Evolutionary conservation across 2,888 invertebrate species (phyloP), one percentile per base, ranked within the genome.

Genomic region (Gari tellinella): DNA sequence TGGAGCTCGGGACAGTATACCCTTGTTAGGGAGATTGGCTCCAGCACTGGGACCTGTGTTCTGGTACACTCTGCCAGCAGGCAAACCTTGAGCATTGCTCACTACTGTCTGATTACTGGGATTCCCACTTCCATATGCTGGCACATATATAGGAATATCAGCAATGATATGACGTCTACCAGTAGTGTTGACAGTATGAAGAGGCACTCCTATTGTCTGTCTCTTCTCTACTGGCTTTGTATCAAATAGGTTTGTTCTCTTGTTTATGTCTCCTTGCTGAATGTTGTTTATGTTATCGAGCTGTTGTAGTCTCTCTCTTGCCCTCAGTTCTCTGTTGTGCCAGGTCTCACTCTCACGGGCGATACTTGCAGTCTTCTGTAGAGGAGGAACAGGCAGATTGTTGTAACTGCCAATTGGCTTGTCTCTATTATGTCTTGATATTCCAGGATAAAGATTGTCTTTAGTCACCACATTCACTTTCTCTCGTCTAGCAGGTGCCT

Each of bases 91-190:
- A n/a, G 64, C 56, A 41, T 38, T 41, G 17, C 46, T 45, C 12
- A 61, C 56, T n/a, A 60, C 43, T 25, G 56, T 26, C 40, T 66
- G 66, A n/a, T 57, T 45, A 21, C 58, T 57, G 23, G 56, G 67
- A 25, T 60, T 74, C n/a, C 68, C 63, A 37, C 58, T 56, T 26
- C 51, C 61, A 43, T 61, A 56, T 43, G 69, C 15, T 41, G 78
- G 78, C 31, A 78, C 25, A 51, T 70, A 74, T 38, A 78, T 64
- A 14, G 78, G 78, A 46, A 78, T 66, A 56, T 78, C 78, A 19
- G 78, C 78, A 48, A 78, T 68, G 49, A 73, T 73, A 51, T 78
- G 78, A 23, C 69, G 66, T 61, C 73, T 66, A 41, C 56, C 65
- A 10, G 46, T 25, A 5, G 56, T 23, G 38, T 41, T 67, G 40